Percentiles rank a stretch among this genome's conserved stretches.
Conservation (phyloP, 2,888 invertebrate genomes). For the Eupithecia tripunctaria region DNA sequence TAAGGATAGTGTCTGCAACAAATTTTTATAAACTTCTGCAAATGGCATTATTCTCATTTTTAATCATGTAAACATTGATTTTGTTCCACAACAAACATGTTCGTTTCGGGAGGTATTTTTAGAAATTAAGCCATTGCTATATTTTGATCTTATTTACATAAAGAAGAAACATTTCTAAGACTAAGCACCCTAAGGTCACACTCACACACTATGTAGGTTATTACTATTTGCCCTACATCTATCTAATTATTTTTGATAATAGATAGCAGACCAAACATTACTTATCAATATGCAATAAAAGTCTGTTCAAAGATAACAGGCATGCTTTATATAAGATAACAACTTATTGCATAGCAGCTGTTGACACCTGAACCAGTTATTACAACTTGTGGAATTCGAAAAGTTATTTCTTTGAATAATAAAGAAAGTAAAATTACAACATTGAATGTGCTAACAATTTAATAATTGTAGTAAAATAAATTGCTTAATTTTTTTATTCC, state of each 20-base stretch:
- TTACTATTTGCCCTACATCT: neutral
- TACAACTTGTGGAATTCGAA: neutral
- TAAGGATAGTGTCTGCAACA: too few species aligned
- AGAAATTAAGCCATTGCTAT: too few species aligned
- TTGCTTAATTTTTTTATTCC: neutral
- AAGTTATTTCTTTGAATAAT: neutral
- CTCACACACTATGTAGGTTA: neutral
- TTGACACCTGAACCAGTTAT: conserved; percentile 11
- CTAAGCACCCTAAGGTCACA: neutral
- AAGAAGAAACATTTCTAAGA: too few species aligned
- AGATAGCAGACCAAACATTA: neutral
- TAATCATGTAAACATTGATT: too few species aligned
- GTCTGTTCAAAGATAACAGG: conserved; percentile 54
- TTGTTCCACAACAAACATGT: too few species aligned
- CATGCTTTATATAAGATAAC: conserved; percentile 53
- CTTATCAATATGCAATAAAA: conserved; percentile 27
- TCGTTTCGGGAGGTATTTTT: too few species aligned
- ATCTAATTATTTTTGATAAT: conserved; percentile 5
- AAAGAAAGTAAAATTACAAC: neutral
- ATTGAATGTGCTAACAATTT: neutral
- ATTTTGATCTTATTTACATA: too few species aligned
- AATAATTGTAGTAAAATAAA: neutral
- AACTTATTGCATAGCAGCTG: conserved; percentile 35
- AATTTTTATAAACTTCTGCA: too few species aligned
- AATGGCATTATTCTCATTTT: too few species aligned